Percentiles rank a stretch among this genome's conserved stretches.
These are phyloP conservation scores for Aix galericulata DNA, from an alignment of 2,113 vertebrate genomes.

Conservation along the genomic window DNA sequence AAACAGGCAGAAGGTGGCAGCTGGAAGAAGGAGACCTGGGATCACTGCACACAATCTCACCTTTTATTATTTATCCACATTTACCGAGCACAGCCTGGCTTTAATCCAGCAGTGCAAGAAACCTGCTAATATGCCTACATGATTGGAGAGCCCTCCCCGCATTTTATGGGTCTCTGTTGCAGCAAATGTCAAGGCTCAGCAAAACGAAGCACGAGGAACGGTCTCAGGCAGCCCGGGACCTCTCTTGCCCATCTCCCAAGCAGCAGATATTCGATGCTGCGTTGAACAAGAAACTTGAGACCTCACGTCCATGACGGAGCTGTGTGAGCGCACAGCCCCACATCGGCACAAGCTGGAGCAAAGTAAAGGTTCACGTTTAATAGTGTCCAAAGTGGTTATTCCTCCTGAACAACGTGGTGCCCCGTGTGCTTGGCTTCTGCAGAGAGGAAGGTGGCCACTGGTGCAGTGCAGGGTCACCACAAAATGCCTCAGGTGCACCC, in stretches of 20 bases:
- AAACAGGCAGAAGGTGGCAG: not conserved
- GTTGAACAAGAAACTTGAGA: not conserved
- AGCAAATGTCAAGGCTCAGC: not conserved
- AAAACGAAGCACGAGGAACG: not conserved
- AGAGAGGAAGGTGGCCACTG: not conserved
- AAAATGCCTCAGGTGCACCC: not conserved
- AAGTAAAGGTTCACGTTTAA: not conserved
- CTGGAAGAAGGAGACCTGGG: slow-evolving; percentile 7
- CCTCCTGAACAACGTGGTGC: not conserved
- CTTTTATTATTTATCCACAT: slow-evolving; percentile 43
- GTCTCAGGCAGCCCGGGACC: not conserved
- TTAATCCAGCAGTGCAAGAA: slow-evolving; percentile 39
- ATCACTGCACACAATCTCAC: slow-evolving; percentile 62
- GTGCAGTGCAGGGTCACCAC: not conserved
- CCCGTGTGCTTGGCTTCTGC: not conserved
- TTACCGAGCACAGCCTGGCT: slow-evolving; percentile 2
- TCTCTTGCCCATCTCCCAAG: not conserved
- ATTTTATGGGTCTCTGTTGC: not conserved
- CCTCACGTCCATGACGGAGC: not conserved
- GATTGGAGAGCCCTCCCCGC: not conserved
- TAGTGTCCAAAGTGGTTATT: not conserved
- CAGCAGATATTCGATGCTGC: not conserved
- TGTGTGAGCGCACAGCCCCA: not conserved
- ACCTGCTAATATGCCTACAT: not conserved
- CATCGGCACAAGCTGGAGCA: not conserved